phyloP scores from a whole-genome alignment of 2,113 vertebrate genomes.

The Leptosomus discolor region DNA sequence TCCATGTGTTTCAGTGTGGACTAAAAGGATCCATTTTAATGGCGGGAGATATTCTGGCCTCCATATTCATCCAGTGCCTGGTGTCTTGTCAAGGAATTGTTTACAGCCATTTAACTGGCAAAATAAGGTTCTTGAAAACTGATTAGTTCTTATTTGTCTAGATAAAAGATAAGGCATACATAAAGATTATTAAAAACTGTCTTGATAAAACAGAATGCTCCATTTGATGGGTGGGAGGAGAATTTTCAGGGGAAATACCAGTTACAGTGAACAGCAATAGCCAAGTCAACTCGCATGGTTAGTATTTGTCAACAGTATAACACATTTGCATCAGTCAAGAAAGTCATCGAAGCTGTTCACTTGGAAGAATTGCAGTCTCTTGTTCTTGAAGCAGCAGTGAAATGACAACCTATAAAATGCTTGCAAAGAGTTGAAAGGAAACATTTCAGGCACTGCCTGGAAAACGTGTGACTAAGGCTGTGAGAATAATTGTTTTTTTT shows the following conservation, averaged over 20 bases:
- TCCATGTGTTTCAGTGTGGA: neutral
- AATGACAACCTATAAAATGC: conserved; percentile 69
- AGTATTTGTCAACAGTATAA: conserved; percentile 61
- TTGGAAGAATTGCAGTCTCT: conserved; percentile 56
- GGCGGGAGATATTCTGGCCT: neutral
- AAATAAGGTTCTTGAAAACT: neutral
- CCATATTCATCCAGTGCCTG: neutral
- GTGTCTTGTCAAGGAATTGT: neutral
- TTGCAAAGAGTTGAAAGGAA: conserved; percentile 63
- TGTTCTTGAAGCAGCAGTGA: conserved; percentile 56
- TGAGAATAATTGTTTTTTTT: conserved; percentile 62
- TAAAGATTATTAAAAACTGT: neutral
- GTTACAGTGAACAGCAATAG: conserved; percentile 16
- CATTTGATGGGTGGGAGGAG: neutral
- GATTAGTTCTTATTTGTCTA: neutral
- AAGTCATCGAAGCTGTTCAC: conserved; percentile 56
- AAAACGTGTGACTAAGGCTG: conserved; percentile 67
- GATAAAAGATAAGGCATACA: neutral
- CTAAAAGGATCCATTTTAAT: neutral
- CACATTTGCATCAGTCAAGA: conserved; percentile 61
- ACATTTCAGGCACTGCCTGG: conserved; percentile 58
- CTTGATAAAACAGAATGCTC: neutral
- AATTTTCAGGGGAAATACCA: conserved; percentile 49
- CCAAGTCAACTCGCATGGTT: conserved; percentile 52
- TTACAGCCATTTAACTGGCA: neutral